Percentiles rank a stretch among this genome's conserved stretches.
Evolutionary conservation across 2,888 invertebrate species (phyloP).

Genomic region (Homarus gammarus): DNA sequence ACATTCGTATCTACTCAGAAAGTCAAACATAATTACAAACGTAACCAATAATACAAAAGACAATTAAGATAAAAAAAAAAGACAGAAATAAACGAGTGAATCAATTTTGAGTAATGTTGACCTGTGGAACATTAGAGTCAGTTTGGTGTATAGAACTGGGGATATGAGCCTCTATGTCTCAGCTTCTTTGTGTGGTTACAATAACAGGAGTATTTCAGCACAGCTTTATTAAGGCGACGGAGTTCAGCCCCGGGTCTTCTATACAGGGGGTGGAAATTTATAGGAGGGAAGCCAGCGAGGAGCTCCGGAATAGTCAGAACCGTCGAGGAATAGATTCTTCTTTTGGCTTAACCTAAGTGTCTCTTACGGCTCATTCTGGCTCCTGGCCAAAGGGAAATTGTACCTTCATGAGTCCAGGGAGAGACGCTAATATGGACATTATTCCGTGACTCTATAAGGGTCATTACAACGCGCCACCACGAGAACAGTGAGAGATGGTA

Average conservation of each 20-base stretch:
- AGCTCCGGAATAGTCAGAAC: background rate
- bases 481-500: no score
- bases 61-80: no score
- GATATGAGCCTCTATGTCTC: background rate
- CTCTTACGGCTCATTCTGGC: background rate
- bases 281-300: background rate
- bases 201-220: background rate
- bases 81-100: no score
- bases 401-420: background rate
- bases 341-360: background rate
- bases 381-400: background rate
- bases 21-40: no score
- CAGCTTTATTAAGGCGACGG: background rate
- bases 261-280: background rate
- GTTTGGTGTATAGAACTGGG: no score
- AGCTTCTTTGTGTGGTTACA: background rate
- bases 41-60: no score
- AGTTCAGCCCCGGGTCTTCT: background rate
- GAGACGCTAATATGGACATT: background rate
- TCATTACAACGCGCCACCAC: no score
- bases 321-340: background rate
- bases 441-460: background rate
- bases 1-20: no score
- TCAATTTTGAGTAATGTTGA: no score
- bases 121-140: no score